These are phyloP conservation scores for Leucopternis melanops DNA, from an alignment of 2,113 vertebrate species.

Conservation along the genomic window DNA sequence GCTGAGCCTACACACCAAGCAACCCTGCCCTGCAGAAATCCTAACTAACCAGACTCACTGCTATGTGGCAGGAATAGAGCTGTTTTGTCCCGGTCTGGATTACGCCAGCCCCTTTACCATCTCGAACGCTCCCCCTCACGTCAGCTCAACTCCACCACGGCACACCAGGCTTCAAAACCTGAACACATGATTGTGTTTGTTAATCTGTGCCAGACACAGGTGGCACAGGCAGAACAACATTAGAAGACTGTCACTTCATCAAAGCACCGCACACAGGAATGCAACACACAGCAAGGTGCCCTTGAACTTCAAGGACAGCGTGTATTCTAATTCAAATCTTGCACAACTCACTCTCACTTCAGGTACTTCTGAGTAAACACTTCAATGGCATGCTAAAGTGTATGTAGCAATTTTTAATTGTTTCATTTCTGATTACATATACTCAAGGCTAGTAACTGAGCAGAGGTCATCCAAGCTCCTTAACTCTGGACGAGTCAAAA, in stretches of 20 bases:
- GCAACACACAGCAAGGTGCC: not conserved
- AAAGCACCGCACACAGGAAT: not conserved
- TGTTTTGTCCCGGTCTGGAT: not conserved
- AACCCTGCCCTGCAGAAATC: not conserved
- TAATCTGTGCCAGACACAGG: not conserved
- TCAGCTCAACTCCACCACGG: not conserved
- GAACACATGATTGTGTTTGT: not conserved
- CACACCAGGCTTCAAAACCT: not conserved
- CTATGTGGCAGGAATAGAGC: not conserved
- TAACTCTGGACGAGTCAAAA: not conserved
- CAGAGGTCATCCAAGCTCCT: not conserved
- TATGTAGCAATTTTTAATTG: not conserved
- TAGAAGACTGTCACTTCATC: not conserved
- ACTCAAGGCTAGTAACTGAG: not conserved
- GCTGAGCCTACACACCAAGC: not conserved
- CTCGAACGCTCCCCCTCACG: accelerated
- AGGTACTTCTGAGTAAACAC: not conserved
- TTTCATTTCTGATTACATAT: not conserved
- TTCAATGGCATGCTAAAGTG: not conserved
- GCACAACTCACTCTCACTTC: not conserved
- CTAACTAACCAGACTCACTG: not conserved
- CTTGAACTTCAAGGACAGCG: not conserved
- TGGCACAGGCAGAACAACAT: not conserved
- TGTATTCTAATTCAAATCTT: not conserved
- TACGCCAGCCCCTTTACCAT: not conserved